Base-by-base conservation (phyloP, 1,140 invertebrate genomes). In the Ooceraea biroi region DNA sequence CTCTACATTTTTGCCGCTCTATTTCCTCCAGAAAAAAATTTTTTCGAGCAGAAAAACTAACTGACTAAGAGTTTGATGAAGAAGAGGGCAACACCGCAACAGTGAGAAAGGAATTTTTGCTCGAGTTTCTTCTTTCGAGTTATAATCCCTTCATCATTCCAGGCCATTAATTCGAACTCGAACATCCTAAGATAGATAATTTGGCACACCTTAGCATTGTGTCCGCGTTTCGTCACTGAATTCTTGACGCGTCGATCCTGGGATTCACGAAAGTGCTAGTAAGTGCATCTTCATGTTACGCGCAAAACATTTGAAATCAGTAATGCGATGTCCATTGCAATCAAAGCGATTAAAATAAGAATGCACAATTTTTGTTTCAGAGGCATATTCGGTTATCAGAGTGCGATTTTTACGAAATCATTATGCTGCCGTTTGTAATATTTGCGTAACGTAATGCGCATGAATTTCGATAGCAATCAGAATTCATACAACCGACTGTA, bases 381-480 rank as follows among this genome's bases (percentile, higher is more conserved):
- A 55, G 1, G 19, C n/a, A n/a, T 7, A 36, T 19, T 19, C 14
- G 3, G 11, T 10, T 1, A 52, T 52, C 11, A 48, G 46, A 30
- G 19, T 61, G 0, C 14, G 30, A 36, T 52, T 8, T 12, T 50
- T 22, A 25, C 11, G 11, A 48, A 63, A 48, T 65, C 22, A 65
- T 10, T 55, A n/a, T n/a, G 19, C 5, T 50, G 27, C 19, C 3
- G 19, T 22, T 14, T 7, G 48, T 48, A 7, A 66, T 66, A 41
- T 66, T 68, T 17, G 11, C 19, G 66, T 11, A 68, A 68, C 14
- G 25, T 46, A 63, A 68, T 22, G 50, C 17, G 36, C 25, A 66
- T 58, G 22, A 57, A 71, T 57, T 44, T 80, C 41, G 41, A 66
- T 36, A 66, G 46, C 50, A 46, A 58, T 69, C 22, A 55, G n/a